Evolutionary conservation across 2,888 invertebrate species (phyloP).

Genomic region (Lycaena phlaeas): DNA sequence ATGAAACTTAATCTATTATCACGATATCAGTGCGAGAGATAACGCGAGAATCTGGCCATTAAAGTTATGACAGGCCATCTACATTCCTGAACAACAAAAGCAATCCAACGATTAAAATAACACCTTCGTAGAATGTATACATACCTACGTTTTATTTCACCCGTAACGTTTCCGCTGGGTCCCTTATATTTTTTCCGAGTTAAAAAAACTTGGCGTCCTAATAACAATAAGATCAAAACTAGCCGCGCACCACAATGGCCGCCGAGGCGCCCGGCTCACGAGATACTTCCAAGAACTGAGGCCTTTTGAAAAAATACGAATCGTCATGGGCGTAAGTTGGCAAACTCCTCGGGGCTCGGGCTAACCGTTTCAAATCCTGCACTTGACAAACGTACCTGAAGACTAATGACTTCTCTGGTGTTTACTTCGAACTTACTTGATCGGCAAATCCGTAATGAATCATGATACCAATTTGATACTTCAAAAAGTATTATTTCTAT

Average conservation of each 20-base stretch:
- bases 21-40: background rate
- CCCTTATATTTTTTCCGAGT: constrained; percentile 63
- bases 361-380: background rate
- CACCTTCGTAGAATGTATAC: constrained; percentile 70
- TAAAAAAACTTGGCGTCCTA: constrained; percentile 71
- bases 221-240: constrained; percentile 73
- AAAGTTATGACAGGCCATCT: constrained; percentile 70
- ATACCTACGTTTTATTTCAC: constrained; percentile 58
- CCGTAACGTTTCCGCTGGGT: constrained; percentile 71
- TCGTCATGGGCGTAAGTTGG: constrained; percentile 63
- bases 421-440: background rate
- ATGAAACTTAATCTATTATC: background rate
- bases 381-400: background rate
- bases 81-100: constrained; percentile 70
- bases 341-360: constrained; percentile 28
- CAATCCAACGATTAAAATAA: constrained; percentile 69
- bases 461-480: too few species aligned
- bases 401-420: background rate
- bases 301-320: constrained; percentile 64
- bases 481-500: too few species aligned
- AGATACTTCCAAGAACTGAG: constrained; percentile 62
- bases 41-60: constrained; percentile 61
- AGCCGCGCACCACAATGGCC: constrained; percentile 66
- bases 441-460: background rate
- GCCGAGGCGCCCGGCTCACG: constrained; percentile 59